Conservation (phyloP, 2,888 invertebrate genomes). For the Clusia tigrina region DNA sequence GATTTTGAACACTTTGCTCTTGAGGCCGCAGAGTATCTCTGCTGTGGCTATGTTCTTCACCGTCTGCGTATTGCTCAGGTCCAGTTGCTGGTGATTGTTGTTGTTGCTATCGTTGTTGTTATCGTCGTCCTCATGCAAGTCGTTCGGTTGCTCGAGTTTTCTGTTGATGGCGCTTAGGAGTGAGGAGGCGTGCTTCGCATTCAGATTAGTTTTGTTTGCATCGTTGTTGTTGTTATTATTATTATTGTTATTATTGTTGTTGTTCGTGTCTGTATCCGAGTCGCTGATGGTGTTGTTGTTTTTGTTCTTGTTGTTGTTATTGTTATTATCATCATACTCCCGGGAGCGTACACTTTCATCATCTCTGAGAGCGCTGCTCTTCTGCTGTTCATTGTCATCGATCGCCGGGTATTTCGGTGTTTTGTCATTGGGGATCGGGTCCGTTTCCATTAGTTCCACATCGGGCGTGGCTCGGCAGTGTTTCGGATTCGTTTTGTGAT, state of each 20-base stretch:
- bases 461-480: neutral
- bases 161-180: slow-evolving; percentile 43
- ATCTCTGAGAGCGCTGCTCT: slow-evolving; percentile 32
- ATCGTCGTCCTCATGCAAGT: slow-evolving; percentile 10
- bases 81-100: slow-evolving; percentile 52
- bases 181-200: slow-evolving; percentile 39
- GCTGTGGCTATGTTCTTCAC: slow-evolving; percentile 59
- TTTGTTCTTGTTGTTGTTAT: slow-evolving; percentile 47
- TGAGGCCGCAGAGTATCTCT: slow-evolving; percentile 55
- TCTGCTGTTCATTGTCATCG: slow-evolving; percentile 23
- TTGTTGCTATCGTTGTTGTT: slow-evolving; percentile 43
- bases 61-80: slow-evolving; percentile 45
- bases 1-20: slow-evolving; percentile 58
- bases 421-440: neutral
- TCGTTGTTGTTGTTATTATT: slow-evolving; percentile 52
- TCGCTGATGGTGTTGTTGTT: slow-evolving; percentile 43
- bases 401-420: slow-evolving; percentile 35
- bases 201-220: slow-evolving; percentile 33
- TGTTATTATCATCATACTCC: slow-evolving; percentile 52
- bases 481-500: neutral
- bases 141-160: slow-evolving; percentile 24
- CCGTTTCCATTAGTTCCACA: neutral
- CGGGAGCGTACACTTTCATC: slow-evolving; percentile 42
- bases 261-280: slow-evolving; percentile 49
- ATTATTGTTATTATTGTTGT: too few relatives aligned